Percentiles rank a stretch among this genome's conserved stretches.
Evolutionary conservation across 2,888 invertebrate genomes (phyloP).

Genomic region (Parthenolecanium corni): DNA sequence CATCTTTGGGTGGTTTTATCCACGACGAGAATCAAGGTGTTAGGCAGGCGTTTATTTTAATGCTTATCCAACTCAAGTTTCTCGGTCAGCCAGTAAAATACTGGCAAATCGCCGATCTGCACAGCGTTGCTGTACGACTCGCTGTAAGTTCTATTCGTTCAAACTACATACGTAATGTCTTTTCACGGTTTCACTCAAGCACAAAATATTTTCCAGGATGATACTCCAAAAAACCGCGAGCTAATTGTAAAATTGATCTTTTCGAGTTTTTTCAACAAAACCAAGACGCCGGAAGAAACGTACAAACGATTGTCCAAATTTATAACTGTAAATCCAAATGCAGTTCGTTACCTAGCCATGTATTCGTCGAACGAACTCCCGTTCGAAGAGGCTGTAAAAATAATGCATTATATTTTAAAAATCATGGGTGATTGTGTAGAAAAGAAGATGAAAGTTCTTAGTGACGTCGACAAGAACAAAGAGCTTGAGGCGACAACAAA

Average conservation of each 20-base stretch:
- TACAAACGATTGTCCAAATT: slow-evolving; percentile 31
- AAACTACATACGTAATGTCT: too few species aligned
- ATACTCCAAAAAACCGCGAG: slow-evolving; percentile 32
- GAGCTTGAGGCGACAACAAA: neutral
- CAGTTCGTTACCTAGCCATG: slow-evolving; percentile 33
- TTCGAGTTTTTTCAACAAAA: slow-evolving; percentile 31
- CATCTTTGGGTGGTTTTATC: slow-evolving; percentile 31
- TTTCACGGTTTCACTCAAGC: neutral
- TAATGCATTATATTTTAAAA: slow-evolving; percentile 32
- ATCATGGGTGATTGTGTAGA: slow-evolving; percentile 16
- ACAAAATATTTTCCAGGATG: slow-evolving; percentile 31
- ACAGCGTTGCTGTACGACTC: slow-evolving; percentile 33
- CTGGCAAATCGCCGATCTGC: slow-evolving; percentile 32
- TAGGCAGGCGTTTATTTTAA: slow-evolving; percentile 33
- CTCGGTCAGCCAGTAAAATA: slow-evolving; percentile 29
- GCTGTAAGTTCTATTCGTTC: slow-evolving; percentile 32
- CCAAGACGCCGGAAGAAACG: slow-evolving; percentile 20
- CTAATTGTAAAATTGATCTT: slow-evolving; percentile 33
- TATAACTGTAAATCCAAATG: slow-evolving; percentile 31
- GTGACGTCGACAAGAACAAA: slow-evolving; percentile 13
- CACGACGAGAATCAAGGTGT: slow-evolving; percentile 35
- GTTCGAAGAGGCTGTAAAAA: slow-evolving; percentile 45
- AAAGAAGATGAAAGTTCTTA: slow-evolving; percentile 23
- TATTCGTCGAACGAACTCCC: slow-evolving; percentile 31
- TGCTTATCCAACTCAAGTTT: slow-evolving; percentile 33